Conservation (phyloP, 2,797 vertebrate genomes). For the Cyprinella venusta region DNA sequence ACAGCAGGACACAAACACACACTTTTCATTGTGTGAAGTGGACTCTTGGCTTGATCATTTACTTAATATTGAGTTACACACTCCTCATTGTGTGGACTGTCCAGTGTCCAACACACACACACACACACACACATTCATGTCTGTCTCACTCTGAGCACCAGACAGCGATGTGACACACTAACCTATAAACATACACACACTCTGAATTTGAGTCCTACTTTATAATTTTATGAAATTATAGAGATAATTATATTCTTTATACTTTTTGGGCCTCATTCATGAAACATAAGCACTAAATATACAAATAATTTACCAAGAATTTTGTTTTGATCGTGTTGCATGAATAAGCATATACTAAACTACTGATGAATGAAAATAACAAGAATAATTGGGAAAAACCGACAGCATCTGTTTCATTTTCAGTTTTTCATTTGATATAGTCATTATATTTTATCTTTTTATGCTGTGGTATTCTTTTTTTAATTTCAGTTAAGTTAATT, state of each 20-base stretch:
- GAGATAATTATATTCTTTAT: not conserved
- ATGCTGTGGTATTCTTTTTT: not conserved
- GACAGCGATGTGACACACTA: constrained; percentile 4
- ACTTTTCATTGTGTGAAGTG: constrained; percentile 9
- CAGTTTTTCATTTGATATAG: not conserved
- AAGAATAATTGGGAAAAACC: not conserved
- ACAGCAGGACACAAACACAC: constrained; percentile 22
- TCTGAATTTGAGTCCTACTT: not conserved
- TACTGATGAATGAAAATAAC: not conserved
- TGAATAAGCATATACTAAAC: not conserved
- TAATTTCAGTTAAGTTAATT: not conserved
- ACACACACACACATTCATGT: not conserved
- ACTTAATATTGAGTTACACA: constrained; percentile 18
- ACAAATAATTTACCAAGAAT: not conserved
- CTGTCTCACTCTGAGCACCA: not conserved
- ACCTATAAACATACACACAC: constrained; percentile 9
- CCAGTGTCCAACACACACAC: not conserved
- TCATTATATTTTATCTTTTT: not conserved
- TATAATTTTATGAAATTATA: not conserved
- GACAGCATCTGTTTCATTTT: not conserved
- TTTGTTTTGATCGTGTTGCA: not conserved
- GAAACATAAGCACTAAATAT: not conserved
- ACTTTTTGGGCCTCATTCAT: not conserved
- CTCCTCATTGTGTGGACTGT: not conserved
- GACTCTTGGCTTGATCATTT: constrained; percentile 22